Evolutionary conservation across 2,113 vertebrate species (phyloP).

Genomic region (Paracanthobrama guichenoti): DNA sequence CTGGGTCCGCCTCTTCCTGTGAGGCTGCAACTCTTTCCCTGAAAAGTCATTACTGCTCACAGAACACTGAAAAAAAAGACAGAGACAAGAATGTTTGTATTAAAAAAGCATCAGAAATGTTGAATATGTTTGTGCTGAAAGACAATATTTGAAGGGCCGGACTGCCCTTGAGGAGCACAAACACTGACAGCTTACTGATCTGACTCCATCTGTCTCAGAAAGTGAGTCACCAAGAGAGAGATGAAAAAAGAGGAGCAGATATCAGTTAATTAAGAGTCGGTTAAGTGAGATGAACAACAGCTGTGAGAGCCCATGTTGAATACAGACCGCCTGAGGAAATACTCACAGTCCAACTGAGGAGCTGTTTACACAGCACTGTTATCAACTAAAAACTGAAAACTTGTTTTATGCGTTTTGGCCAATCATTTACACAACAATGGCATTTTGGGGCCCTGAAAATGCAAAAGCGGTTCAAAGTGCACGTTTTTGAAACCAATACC

Average conservation of each 20-base stretch:
- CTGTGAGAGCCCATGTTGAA: conserved; percentile 1
- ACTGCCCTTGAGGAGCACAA: conserved; percentile 13
- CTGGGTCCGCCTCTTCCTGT: conserved; percentile 80
- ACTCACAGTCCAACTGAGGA: not conserved
- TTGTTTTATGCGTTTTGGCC: no score
- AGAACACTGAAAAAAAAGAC: conserved; percentile 65
- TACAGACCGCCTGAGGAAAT: conserved; percentile 8
- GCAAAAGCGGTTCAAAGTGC: no score
- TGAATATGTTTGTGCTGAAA: conserved; percentile 21
- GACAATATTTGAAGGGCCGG: not conserved
- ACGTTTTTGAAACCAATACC: no score
- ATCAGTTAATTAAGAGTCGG: conserved; percentile 18
- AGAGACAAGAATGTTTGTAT: not conserved
- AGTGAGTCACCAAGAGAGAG: not conserved
- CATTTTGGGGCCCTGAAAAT: no score
- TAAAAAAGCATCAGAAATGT: not conserved
- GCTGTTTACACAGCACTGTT: no score
- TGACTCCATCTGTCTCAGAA: conserved; percentile 2
- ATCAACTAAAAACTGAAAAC: no score
- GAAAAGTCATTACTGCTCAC: conserved; percentile 75
- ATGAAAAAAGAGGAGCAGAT: not conserved
- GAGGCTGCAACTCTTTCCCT: conserved; percentile 75
- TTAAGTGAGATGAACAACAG: conserved; percentile 35
- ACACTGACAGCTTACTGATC: not conserved
- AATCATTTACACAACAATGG: no score